Conservation (phyloP, 2,888 invertebrate species). For the Eurois occulta region DNA sequence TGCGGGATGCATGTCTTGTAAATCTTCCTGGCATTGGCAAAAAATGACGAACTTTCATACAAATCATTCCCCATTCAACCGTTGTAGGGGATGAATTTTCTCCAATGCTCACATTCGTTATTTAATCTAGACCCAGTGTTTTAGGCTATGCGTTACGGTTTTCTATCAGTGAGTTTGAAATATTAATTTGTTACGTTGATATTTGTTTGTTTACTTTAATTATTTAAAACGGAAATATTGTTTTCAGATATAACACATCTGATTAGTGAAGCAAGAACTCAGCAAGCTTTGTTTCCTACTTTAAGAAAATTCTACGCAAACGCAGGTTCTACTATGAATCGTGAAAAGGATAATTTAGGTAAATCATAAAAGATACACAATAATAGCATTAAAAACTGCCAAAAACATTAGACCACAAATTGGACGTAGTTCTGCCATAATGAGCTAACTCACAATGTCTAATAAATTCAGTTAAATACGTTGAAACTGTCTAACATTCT, state of each 20-base stretch:
- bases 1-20: no score
- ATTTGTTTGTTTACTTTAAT: not conserved
- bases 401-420: not conserved
- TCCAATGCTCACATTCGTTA: not conserved
- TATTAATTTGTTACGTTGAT: not conserved
- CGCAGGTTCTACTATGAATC: not conserved
- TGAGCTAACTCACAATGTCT: no score
- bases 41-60: no score
- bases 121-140: not conserved
- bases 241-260: conserved; percentile 57
- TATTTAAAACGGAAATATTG: not conserved
- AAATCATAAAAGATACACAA: not conserved
- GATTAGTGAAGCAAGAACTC: conserved; percentile 32
- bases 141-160: not conserved
- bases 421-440: not conserved
- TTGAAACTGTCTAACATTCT: no score
- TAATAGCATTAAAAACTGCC: not conserved
- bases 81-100: not conserved
- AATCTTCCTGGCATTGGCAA: no score
- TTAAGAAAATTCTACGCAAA: conserved; percentile 33
- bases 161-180: not conserved
- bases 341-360: conserved; percentile 3
- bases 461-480: no score
- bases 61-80: no score
- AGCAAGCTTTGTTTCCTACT: conserved; percentile 38